These are phyloP conservation scores for Mesoclemmys tuberculata DNA, from an alignment of 2,113 vertebrate species.

Conservation along the genomic window DNA sequence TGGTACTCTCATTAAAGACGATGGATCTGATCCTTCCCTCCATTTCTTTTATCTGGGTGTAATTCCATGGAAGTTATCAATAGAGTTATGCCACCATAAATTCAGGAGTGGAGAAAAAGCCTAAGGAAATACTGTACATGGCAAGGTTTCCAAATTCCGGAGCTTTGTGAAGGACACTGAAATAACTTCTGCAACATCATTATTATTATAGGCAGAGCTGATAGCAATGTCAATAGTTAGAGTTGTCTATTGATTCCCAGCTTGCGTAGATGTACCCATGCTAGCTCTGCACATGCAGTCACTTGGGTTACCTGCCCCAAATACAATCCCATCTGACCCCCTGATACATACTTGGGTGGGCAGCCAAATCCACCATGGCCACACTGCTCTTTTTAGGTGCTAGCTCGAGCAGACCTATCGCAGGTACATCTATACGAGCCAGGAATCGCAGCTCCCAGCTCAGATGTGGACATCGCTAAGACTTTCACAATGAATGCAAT, in stretches of 20 bases:
- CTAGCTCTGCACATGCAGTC: too few species aligned
- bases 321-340: too few species aligned
- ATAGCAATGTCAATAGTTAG: background rate
- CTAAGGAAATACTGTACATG: background rate
- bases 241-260: background rate
- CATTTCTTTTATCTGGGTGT: background rate
- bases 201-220: background rate
- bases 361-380: background rate
- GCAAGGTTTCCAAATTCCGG: background rate
- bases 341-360: too few species aligned
- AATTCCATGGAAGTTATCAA: background rate
- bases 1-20: background rate
- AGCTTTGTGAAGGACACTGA: background rate
- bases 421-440: background rate
- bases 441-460: background rate
- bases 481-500: background rate
- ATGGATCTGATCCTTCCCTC: background rate
- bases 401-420: background rate
- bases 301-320: too few species aligned
- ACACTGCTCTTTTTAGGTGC: background rate
- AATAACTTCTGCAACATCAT: background rate
- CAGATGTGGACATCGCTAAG: background rate
- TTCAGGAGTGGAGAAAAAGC: background rate
- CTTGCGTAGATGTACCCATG: too few species aligned
- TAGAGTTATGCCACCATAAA: background rate